These are phyloP conservation scores for Liodrosophila aerea DNA, from an alignment of 2,888 invertebrate genomes.

Conservation along the genomic window DNA sequence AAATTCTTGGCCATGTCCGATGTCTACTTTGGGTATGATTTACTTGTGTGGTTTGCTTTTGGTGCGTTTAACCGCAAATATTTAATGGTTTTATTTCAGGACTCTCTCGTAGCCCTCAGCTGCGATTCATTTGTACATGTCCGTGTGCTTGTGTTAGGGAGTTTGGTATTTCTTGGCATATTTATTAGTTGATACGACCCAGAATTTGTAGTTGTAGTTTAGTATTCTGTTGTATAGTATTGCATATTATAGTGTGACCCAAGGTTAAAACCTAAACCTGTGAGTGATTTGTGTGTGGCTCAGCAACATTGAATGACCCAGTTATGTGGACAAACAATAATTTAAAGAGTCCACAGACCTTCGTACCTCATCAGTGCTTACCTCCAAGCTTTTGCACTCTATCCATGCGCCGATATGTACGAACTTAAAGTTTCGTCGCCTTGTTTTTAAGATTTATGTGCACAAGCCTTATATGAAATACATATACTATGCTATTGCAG, in stretches of 20 bases:
- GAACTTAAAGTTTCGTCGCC: too few relatives aligned
- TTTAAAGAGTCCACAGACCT: too few relatives aligned
- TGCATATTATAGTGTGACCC: conserved; percentile 4
- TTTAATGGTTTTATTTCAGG: conserved; percentile 73
- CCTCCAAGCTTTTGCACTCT: too few relatives aligned
- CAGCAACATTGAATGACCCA: too few relatives aligned
- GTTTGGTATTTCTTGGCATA: conserved; percentile 62
- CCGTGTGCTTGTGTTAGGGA: conserved; percentile 21
- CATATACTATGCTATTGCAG: too few relatives aligned
- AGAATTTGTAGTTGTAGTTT: conserved; percentile 47
- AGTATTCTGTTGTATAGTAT: conserved; percentile 6
- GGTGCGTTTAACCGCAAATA: conserved; percentile 77
- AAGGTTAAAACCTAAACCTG: conserved; percentile 33
- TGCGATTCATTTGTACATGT: conserved; percentile 70
- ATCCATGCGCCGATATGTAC: too few relatives aligned
- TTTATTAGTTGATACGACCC: conserved; percentile 66
- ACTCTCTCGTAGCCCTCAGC: conserved; percentile 48
- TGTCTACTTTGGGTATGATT: conserved; percentile 69
- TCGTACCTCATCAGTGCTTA: too few relatives aligned
- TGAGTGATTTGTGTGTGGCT: conserved; percentile 33
- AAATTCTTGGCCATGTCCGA: conserved; percentile 63
- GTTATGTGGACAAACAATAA: background rate
- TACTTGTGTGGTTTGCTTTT: conserved; percentile 73
- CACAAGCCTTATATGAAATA: too few relatives aligned
- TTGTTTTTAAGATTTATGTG: too few relatives aligned